Evolutionary conservation across 1,140 invertebrate genomes (phyloP).

Genomic region (Drosophila guanche): DNA sequence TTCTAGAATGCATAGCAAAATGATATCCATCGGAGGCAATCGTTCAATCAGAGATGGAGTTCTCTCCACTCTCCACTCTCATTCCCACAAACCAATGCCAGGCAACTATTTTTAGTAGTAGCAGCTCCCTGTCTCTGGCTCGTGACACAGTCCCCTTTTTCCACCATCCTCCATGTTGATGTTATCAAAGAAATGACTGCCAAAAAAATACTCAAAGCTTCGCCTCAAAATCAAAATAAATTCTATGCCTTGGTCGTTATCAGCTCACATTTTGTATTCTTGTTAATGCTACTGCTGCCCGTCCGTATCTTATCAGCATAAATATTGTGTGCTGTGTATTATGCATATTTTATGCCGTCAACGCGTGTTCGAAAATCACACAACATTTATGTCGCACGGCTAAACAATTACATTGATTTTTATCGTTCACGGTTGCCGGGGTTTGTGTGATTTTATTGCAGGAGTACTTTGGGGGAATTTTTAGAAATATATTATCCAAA

Average conservation of each 20-base stretch:
- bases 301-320: conserved; percentile 62
- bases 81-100: conserved; percentile 56
- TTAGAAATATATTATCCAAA: no score
- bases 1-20: conserved; percentile 28
- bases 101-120: conserved; percentile 31
- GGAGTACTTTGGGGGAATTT: no score
- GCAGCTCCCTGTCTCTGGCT: conserved; percentile 53
- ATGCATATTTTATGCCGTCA: conserved; percentile 66
- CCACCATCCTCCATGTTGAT: neutral
- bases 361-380: conserved; percentile 25
- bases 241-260: conserved; percentile 32
- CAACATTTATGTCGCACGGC: conserved; percentile 23
- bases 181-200: conserved; percentile 23
- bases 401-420: conserved; percentile 18
- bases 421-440: neutral
- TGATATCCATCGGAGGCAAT: neutral
- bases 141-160: conserved; percentile 23
- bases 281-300: conserved; percentile 29
- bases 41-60: conserved; percentile 6
- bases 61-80: conserved; percentile 11
- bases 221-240: conserved; percentile 42
- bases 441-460: no score
- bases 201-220: conserved; percentile 10
- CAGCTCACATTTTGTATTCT: conserved; percentile 34
- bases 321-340: conserved; percentile 45